Evolutionary conservation across 2,797 vertebrate species (phyloP).

Genomic region (Pseudochirops corinnae): DNA sequence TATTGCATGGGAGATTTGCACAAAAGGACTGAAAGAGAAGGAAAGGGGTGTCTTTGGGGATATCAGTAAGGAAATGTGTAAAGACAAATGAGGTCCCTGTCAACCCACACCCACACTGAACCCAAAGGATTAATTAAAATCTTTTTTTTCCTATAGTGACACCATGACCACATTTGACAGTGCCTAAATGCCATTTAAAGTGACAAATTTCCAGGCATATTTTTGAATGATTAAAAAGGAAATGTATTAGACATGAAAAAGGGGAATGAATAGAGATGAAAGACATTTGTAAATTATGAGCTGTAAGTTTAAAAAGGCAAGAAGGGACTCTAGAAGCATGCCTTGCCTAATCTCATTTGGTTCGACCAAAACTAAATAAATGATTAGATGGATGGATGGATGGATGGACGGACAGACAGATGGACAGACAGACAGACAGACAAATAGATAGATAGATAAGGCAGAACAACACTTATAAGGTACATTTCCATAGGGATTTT

Average conservation of each 20-base stretch:
- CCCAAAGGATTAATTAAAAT: slow-evolving; percentile 32
- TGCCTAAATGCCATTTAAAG: slow-evolving; percentile 23
- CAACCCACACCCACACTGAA: slow-evolving; percentile 22
- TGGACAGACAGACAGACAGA: no score
- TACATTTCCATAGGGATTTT: not conserved
- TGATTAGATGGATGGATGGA: not conserved
- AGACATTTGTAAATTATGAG: slow-evolving; percentile 46
- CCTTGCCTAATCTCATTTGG: not conserved
- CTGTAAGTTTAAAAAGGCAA: not conserved
- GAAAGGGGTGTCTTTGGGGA: slow-evolving; percentile 56
- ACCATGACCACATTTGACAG: slow-evolving; percentile 24
- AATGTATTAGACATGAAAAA: not conserved
- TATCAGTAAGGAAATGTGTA: slow-evolving; percentile 55
- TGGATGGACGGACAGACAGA: not conserved
- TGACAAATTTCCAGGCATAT: slow-evolving; percentile 52
- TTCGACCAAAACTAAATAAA: not conserved
- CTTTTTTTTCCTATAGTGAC: slow-evolving; percentile 13
- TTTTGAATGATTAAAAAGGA: slow-evolving; percentile 22
- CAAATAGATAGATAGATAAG: not conserved
- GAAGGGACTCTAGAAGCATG: slow-evolving; percentile 1
- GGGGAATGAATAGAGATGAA: not conserved
- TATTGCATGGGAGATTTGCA: slow-evolving; percentile 75
- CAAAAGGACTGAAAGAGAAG: slow-evolving; percentile 66
- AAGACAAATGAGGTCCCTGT: slow-evolving; percentile 12
- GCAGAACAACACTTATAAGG: not conserved